Conservation (phyloP, 1,140 invertebrate species). For the Saxidomus purpurata region DNA sequence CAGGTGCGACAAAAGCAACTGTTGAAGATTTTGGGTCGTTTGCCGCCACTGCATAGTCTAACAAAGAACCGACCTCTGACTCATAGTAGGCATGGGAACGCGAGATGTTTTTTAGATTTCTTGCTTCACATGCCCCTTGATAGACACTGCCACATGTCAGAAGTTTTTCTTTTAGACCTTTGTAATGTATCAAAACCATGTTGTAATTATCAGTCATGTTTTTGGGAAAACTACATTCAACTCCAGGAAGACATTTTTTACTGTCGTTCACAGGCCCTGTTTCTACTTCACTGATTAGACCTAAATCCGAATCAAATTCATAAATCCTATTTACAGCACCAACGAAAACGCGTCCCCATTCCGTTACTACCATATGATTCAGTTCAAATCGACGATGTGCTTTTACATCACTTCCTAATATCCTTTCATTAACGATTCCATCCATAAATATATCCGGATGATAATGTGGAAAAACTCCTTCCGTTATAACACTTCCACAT, state of each 20-base stretch:
- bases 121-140: constrained; percentile 93
- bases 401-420: constrained; percentile 45
- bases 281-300: constrained; percentile 91
- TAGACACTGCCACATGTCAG: constrained; percentile 97
- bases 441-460: constrained; percentile 14
- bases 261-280: constrained; percentile 88
- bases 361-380: constrained; percentile 95
- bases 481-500: constrained; percentile 55
- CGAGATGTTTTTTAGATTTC: constrained; percentile 96
- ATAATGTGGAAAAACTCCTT: constrained; percentile 40
- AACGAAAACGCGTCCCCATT: constrained; percentile 94
- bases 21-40: constrained; percentile 98
- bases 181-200: constrained; percentile 98
- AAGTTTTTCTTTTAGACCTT: constrained; percentile 92
- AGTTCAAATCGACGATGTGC: constrained; percentile 71
- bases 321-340: constrained; percentile 97
- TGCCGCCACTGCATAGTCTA: constrained; percentile 92
- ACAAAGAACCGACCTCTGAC: constrained; percentile 73
- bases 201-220: constrained; percentile 95
- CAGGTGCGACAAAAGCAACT: constrained; percentile 98
- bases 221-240: constrained; percentile 40
- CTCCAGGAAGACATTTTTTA: constrained; percentile 73
- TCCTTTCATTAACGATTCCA: constrained; percentile 38
- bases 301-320: constrained; percentile 93
- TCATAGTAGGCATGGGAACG: constrained; percentile 93